Percentiles rank a stretch among this genome's conserved stretches.
Conservation (phyloP, 2,113 vertebrate species). For the Hypocryptadius cinnamomeus region DNA sequence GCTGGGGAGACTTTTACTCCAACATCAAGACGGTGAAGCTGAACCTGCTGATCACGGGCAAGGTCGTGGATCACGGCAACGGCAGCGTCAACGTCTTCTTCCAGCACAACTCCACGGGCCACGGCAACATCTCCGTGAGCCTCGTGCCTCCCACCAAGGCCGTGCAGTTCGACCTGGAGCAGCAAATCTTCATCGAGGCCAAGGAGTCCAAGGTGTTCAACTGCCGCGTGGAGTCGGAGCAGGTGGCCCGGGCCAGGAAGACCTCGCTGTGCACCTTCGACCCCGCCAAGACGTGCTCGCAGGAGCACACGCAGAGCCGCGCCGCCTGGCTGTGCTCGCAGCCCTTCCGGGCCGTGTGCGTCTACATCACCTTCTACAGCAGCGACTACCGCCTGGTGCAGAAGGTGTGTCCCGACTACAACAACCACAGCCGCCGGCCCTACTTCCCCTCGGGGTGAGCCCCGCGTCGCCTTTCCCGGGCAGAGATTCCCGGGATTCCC, state of each 20-base stretch:
- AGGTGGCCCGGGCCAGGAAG: conserved; percentile 89
- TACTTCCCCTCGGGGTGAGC: conserved; percentile 89
- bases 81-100: conserved; percentile 97
- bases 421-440: conserved; percentile 88
- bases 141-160: conserved; percentile 92
- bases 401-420: conserved; percentile 96
- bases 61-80: conserved; percentile 96
- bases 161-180: conserved; percentile 92
- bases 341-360: conserved; percentile 94
- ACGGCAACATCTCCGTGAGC: conserved; percentile 96
- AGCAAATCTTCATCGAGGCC: conserved; percentile 94
- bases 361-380: conserved; percentile 98
- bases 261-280: conserved; percentile 93
- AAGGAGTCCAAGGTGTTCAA: conserved; percentile 99
- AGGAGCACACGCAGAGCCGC: conserved; percentile 91
- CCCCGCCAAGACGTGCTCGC: conserved; percentile 92
- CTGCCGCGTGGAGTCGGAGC: conserved; percentile 94
- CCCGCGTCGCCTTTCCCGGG: neutral
- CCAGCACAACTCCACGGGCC: conserved; percentile 94
- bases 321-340: conserved; percentile 97
- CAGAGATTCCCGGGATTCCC: neutral
- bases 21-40: conserved; percentile 98
- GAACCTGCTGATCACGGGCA: conserved; percentile 94
- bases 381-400: conserved; percentile 95
- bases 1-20: conserved; percentile 98